Percentiles rank a stretch among this genome's conserved stretches.
Evolutionary conservation across 2,113 vertebrate genomes (phyloP).

Genomic region (Axis porcinus): DNA sequence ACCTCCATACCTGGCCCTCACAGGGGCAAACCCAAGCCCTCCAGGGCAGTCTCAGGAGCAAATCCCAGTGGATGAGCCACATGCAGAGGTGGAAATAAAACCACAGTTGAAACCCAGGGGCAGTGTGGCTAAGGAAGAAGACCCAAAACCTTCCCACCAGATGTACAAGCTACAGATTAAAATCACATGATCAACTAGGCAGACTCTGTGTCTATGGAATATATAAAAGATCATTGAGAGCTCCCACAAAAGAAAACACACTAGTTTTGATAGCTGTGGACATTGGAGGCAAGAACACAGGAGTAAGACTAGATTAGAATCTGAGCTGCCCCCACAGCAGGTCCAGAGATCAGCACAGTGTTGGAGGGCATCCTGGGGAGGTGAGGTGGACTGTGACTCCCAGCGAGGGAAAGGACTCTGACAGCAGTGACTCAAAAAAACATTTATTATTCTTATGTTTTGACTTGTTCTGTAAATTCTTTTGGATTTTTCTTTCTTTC

Average conservation of each 20-base stretch:
- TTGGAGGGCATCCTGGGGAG: background rate
- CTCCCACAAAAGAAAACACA: background rate
- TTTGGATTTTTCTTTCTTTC: background rate
- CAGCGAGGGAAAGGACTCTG: too few species aligned
- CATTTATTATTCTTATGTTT: background rate
- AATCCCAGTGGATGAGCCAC: fast-evolving
- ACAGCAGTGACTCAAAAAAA: background rate
- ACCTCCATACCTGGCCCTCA: background rate
- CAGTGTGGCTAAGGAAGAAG: background rate
- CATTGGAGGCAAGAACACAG: background rate
- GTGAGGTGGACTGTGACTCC: background rate
- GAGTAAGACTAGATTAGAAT: background rate
- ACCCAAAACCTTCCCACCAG: fast-evolving
- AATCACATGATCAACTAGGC: background rate
- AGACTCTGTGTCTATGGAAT: background rate
- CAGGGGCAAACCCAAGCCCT: background rate
- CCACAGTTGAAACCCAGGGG: background rate
- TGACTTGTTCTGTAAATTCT: background rate
- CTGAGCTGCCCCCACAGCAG: background rate
- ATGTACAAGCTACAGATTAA: background rate
- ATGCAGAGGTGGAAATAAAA: background rate
- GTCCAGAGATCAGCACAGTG: background rate
- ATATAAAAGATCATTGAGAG: background rate
- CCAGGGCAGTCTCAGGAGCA: background rate
- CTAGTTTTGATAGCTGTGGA: background rate